Percentiles rank a stretch among this genome's conserved stretches.
Evolutionary conservation across 2,888 invertebrate species (phyloP).

Genomic region (Drosophila acutilabella): DNA sequence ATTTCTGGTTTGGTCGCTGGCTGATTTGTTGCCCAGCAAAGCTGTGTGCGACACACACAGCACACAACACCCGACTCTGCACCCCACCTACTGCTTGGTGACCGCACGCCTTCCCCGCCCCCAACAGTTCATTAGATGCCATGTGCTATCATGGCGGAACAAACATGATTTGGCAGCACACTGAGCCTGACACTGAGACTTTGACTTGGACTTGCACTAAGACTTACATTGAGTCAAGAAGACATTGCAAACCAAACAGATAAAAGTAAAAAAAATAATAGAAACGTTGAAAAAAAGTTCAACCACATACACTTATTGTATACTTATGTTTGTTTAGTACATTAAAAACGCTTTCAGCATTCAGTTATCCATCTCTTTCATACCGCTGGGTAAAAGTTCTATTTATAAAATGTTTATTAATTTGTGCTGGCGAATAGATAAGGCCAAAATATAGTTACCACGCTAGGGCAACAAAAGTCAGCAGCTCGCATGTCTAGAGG

Average conservation of each 20-base stretch:
- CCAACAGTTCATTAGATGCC: conserved; percentile 80
- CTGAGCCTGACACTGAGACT: conserved; percentile 64
- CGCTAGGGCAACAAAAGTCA: not conserved
- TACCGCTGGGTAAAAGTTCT: conserved; percentile 53
- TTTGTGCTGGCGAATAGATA: conserved; percentile 83
- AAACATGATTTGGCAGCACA: conserved; percentile 79
- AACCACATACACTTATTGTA: conserved; percentile 10
- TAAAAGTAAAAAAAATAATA: not conserved
- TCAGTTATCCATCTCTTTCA: conserved; percentile 5
- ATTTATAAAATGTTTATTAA: conserved; percentile 44
- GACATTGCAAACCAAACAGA: conserved; percentile 19
- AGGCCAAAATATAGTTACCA: conserved; percentile 44
- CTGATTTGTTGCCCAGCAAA: conserved; percentile 79
- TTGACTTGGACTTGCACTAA: conserved; percentile 12
- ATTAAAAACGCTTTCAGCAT: conserved; percentile 51
- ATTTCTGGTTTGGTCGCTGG: conserved; percentile 78
- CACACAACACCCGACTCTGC: conserved; percentile 13
- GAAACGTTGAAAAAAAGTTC: conserved; percentile 24
- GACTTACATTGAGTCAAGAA: conserved; percentile 9
- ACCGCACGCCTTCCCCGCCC: conserved; percentile 53
- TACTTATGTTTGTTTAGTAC: conserved; percentile 9
- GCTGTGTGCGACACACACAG: conserved; percentile 61
- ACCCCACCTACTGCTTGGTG: conserved; percentile 11
- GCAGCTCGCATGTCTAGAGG: not conserved
- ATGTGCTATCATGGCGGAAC: conserved; percentile 81